These are phyloP conservation scores for Lates calcarifer DNA, from an alignment of 2,113 vertebrate genomes.

Conservation along the genomic window DNA sequence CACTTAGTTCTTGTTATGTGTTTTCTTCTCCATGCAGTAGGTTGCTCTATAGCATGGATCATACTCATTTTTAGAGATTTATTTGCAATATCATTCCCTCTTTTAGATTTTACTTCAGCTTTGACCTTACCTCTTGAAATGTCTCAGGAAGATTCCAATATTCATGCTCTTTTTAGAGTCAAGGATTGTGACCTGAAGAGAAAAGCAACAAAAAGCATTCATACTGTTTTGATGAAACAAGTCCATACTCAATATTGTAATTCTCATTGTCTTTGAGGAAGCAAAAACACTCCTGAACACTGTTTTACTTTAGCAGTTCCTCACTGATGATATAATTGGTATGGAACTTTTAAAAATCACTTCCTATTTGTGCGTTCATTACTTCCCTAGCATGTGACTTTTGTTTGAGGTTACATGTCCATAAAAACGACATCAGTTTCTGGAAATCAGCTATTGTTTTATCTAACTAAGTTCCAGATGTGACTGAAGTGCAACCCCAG, in stretches of 20 bases:
- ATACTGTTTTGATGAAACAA: neutral
- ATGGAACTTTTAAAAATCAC: constrained; percentile 38
- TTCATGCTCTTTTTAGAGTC: constrained; percentile 87
- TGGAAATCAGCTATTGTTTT: neutral
- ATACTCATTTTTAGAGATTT: neutral
- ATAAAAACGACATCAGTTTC: neutral
- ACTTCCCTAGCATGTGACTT: constrained; percentile 41
- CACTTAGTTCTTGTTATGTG: neutral
- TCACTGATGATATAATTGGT: neutral
- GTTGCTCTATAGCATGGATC: neutral
- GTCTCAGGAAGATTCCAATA: constrained; percentile 83
- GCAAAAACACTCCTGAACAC: constrained; percentile 4
- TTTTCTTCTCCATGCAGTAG: neutral
- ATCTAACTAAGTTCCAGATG: neutral
- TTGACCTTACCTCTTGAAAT: constrained; percentile 82
- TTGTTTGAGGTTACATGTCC: neutral
- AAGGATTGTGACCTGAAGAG: constrained; percentile 80
- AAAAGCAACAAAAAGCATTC: neutral
- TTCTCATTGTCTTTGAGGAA: constrained; percentile 46
- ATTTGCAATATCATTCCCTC: neutral
- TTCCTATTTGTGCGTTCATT: constrained; percentile 33
- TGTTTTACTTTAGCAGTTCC: constrained; percentile 31
- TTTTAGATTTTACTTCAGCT: neutral
- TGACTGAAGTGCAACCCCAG: neutral
- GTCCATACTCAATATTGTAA: neutral